These are phyloP conservation scores for Rhingia rostrata DNA, from an alignment of 2,888 invertebrate species.

Conservation along the genomic window DNA sequence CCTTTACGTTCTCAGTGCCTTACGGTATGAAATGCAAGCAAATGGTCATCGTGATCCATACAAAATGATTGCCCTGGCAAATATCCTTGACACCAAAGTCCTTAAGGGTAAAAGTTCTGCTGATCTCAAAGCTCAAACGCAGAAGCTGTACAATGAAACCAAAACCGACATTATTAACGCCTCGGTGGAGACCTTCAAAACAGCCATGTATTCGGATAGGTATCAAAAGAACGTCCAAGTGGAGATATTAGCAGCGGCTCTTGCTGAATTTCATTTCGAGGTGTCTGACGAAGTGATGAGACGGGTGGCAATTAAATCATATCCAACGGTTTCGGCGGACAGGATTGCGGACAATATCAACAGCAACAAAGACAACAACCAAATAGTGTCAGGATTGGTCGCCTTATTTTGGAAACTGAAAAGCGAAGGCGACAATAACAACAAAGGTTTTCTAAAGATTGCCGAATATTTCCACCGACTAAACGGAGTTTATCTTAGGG, in stretches of 20 bases:
- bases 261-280: not conserved
- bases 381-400: slow-evolving; percentile 8
- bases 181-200: not conserved
- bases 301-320: slow-evolving; percentile 17
- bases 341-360: slow-evolving; percentile 7
- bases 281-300: slow-evolving; percentile 30
- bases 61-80: not conserved
- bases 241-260: slow-evolving; percentile 2
- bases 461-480: not conserved
- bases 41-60: not conserved
- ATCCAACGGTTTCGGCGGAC: not conserved
- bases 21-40: slow-evolving; percentile 3
- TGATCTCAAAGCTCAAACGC: not conserved
- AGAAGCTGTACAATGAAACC: not conserved
- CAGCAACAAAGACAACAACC: slow-evolving; percentile 10
- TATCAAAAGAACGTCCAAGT: slow-evolving; percentile 26
- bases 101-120: too few relatives aligned
- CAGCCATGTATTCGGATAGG: slow-evolving; percentile 5
- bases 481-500: not conserved
- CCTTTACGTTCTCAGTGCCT: not conserved
- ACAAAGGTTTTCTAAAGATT: slow-evolving; percentile 11
- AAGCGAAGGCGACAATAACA: slow-evolving; percentile 4
- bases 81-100: not conserved
- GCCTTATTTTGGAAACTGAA: slow-evolving; percentile 25
- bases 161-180: not conserved